Evolutionary conservation across 1,140 invertebrate species (phyloP), one percentile per base, ranked within the genome.

Genomic region (Tyrophagus putrescentiae): DNA sequence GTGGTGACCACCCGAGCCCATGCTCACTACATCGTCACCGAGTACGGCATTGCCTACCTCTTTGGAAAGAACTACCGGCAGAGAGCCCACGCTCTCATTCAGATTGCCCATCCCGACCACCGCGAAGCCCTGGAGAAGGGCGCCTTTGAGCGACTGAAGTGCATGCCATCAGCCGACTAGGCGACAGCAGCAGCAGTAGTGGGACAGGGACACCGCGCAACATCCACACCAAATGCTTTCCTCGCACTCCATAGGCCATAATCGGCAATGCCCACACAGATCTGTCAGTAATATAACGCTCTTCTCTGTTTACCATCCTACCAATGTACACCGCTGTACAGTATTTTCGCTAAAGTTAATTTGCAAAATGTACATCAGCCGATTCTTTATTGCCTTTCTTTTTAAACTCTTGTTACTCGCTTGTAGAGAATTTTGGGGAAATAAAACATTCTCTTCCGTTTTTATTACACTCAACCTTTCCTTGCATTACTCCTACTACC

Each of bases 1-100:
- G 89, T 97, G 16, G 90, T 95, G 3, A 94, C 92, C 1, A 85
- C 84, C 0, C 77, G 91, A 67, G 90, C 87, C 1, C 87, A 95
- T 67, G 87, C 87, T 0, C 85, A 92, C 68, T 95, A 95, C 68
- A 79, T 95, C 5, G 90, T 94, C 0, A 96, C 91, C 0, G 91
- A 95, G 70, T 79, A 87, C 66, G 91, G 92, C 29, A 90, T 95
- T 63, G 89, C 90, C 0, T 77, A 82, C 61, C 72, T 96, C 6
- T 94, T 92, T 73, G 91, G 90, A 23, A 92, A 91, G 72, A 84
- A 81, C 31, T 74, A 93, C 9, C 76, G 87, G 13, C 90, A 95
- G 70, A 72, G 91, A 59, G 89, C 90, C 1, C 81, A 90, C 70
- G 87, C 83, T 61, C 76, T 96, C 0, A 95, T 96, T 66, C 77